Evolutionary conservation across 2,888 invertebrate species (phyloP), one percentile per base, ranked within the genome.

Genomic region (Lepidochitona cinerea): DNA sequence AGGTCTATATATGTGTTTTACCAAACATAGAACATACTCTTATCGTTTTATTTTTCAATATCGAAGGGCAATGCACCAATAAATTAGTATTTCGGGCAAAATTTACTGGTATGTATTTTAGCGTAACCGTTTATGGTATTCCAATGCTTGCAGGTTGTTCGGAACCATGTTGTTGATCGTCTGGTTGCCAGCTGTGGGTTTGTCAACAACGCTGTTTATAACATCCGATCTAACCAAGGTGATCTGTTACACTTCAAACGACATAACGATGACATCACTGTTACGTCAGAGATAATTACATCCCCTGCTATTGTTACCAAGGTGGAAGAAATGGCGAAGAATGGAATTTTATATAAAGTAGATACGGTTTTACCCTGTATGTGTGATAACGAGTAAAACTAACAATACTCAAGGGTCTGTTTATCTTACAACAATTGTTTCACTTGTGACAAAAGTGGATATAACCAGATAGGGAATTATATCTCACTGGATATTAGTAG

Each of bases 91-190:
- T n/a, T n/a, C n/a, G n/a, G n/a, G n/a, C n/a, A n/a, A n/a, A n/a
- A n/a, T n/a, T n/a, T n/a, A n/a, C n/a, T n/a, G n/a, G n/a, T n/a
- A n/a, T n/a, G n/a, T n/a, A n/a, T n/a, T n/a, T n/a, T n/a, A n/a
- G n/a, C n/a, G n/a, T n/a, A n/a, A n/a, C n/a, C n/a, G 41, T 41
- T 41, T 18, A 41, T 12, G 18, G 9, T 41, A 41, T 41, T 71
- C 49, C 67, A 52, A 49, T 71, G 32, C 26, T 77, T 80, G 7
- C 82, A 92, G 91, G 87, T 91, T 18, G 86, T 92, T 14, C 88
- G 89, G 74, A 91, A 91, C 74, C 92, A 92, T 80, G 86, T 92
- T 9, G 87, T 91, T 23, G 76, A 79, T 41, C 73, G 81, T 7
- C 73, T 82, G 74, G 67, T 85, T 0, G 76, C 81, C 12, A 74